A percentile compares a stretch with the other conserved stretches of the same genome.
Evolutionary conservation across 2,113 vertebrate genomes (phyloP).

Genomic region (Muntiacus muntjak): DNA sequence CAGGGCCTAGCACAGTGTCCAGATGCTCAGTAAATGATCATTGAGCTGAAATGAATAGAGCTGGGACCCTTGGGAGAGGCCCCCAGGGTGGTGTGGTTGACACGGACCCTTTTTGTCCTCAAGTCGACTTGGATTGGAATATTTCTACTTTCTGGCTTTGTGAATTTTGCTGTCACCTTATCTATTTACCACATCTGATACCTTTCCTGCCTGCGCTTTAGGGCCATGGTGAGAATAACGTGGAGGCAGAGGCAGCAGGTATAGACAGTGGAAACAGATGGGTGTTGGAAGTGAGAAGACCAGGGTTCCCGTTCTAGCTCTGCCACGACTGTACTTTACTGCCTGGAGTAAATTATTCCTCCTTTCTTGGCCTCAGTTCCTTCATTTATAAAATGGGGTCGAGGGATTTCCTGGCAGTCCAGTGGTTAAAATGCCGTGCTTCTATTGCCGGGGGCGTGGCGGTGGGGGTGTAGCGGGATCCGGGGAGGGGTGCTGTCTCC

Average conservation of each 20-base stretch:
- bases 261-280: background rate
- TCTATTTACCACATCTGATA: background rate
- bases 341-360: background rate
- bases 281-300: background rate
- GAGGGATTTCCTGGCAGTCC: background rate
- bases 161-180: background rate
- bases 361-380: background rate
- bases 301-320: background rate
- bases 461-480: no score
- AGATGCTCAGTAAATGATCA: background rate
- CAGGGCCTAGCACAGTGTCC: background rate
- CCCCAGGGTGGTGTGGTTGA: background rate
- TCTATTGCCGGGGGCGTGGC: accelerated
- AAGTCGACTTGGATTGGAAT: background rate
- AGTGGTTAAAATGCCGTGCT: background rate
- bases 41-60: background rate
- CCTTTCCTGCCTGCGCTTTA: background rate
- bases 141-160: background rate
- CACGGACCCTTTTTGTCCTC: background rate
- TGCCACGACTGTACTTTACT: background rate
- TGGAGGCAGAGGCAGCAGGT: no score
- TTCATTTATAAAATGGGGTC: background rate
- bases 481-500: background rate
- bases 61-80: background rate
- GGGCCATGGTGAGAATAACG: background rate